A percentile compares a stretch with the other conserved stretches of the same genome.
These are phyloP conservation scores for Tragulus kanchil DNA, from an alignment of 2,113 vertebrate genomes.

Conservation along the genomic window DNA sequence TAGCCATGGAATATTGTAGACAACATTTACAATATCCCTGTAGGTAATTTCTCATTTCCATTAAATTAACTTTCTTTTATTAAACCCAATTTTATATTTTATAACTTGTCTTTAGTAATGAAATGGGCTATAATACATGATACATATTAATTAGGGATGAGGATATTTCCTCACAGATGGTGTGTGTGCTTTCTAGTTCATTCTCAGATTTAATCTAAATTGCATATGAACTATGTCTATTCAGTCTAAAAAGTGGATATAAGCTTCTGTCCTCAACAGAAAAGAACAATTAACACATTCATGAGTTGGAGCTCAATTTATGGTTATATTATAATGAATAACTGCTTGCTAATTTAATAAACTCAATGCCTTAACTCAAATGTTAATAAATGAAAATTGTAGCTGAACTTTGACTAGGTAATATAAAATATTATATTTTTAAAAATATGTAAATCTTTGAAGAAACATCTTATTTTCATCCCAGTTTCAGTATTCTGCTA, in stretches of 20 bases:
- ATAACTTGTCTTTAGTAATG: slow-evolving; percentile 72
- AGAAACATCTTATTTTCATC: slow-evolving; percentile 55
- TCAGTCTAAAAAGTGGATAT: slow-evolving; percentile 61
- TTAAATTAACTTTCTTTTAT: slow-evolving; percentile 65
- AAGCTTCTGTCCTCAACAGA: slow-evolving; percentile 61
- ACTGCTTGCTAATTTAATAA: slow-evolving; percentile 70
- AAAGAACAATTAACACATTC: slow-evolving; percentile 72
- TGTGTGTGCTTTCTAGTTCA: slow-evolving; percentile 64
- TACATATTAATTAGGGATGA: slow-evolving; percentile 69
- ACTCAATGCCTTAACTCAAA: slow-evolving; percentile 28
- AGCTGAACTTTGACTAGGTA: slow-evolving; percentile 43
- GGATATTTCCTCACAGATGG: slow-evolving; percentile 66
- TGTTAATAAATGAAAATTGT: slow-evolving; percentile 52
- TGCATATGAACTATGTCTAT: slow-evolving; percentile 52
- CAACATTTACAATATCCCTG: slow-evolving; percentile 43
- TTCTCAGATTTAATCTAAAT: slow-evolving; percentile 72
- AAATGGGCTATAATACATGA: slow-evolving; percentile 44
- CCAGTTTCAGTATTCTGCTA: not conserved
- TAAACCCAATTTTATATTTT: slow-evolving; percentile 70
- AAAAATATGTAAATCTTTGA: slow-evolving; percentile 6
- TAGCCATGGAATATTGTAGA: slow-evolving; percentile 31
- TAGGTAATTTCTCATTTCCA: slow-evolving; percentile 45
- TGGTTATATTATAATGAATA: slow-evolving; percentile 60
- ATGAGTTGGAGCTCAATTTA: slow-evolving; percentile 68
- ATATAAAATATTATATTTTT: slow-evolving; percentile 57